These are phyloP conservation scores for Pilophorus perplexus DNA, from an alignment of 2,888 invertebrate species.

Conservation along the genomic window DNA sequence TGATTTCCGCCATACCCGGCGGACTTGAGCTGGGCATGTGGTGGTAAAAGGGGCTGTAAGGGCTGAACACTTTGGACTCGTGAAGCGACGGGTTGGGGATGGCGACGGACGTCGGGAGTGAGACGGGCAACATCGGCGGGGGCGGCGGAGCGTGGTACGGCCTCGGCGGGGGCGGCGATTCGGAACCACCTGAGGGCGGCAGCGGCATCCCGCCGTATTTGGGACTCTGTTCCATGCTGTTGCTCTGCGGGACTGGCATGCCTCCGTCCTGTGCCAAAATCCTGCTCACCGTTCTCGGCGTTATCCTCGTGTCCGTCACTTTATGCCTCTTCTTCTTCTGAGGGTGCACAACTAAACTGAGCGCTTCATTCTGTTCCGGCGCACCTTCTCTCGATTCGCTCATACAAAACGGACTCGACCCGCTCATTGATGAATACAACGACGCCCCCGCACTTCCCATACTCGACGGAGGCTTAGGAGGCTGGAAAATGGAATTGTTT, in stretches of 20 bases:
- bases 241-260: slow-evolving; percentile 52
- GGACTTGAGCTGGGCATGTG: slow-evolving; percentile 53
- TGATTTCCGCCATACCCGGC: slow-evolving; percentile 66
- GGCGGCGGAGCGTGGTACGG: slow-evolving; percentile 64
- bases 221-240: slow-evolving; percentile 52
- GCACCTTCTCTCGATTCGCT: slow-evolving; percentile 57
- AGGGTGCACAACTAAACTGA: slow-evolving; percentile 83
- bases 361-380: slow-evolving; percentile 88
- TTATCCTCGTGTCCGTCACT: slow-evolving; percentile 88
- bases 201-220: slow-evolving; percentile 46
- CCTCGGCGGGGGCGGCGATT: slow-evolving; percentile 63
- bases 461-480: slow-evolving; percentile 70
- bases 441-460: slow-evolving; percentile 56
- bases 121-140: slow-evolving; percentile 79
- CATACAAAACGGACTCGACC: slow-evolving; percentile 60
- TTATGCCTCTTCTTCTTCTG: slow-evolving; percentile 96
- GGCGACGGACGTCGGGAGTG: slow-evolving; percentile 91
- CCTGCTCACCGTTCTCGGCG: slow-evolving; percentile 84
- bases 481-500: slow-evolving; percentile 73
- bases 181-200: slow-evolving; percentile 49
- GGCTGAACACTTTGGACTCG: slow-evolving; percentile 90
- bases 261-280: slow-evolving; percentile 79
- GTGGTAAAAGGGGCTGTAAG: slow-evolving; percentile 83
- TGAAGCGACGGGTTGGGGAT: slow-evolving; percentile 94
- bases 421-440: slow-evolving; percentile 63